Evolutionary conservation across 2,888 invertebrate genomes (phyloP).

Genomic region (Oxytorus armatus): DNA sequence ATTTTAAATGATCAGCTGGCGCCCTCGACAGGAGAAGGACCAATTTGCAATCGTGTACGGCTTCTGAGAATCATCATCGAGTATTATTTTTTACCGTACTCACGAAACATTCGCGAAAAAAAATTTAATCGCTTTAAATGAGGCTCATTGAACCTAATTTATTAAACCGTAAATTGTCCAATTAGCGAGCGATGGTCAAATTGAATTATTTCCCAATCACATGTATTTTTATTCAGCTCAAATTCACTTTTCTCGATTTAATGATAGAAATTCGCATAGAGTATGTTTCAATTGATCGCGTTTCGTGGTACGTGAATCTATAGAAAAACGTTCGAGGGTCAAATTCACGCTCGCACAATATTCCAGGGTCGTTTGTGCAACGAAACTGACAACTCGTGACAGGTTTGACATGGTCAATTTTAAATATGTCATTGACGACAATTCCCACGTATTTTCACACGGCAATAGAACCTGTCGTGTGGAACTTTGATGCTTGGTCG

Average conservation of each 20-base stretch:
- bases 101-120: not conserved
- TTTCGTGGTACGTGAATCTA: not conserved
- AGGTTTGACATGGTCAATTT: slow-evolving; percentile 16
- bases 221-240: not conserved
- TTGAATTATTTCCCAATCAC: not conserved
- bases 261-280: not conserved
- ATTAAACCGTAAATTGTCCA: not conserved
- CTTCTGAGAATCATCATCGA: not conserved
- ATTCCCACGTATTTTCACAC: not conserved
- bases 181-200: not conserved
- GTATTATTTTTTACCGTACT: not conserved
- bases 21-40: slow-evolving; percentile 18
- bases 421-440: slow-evolving; percentile 22
- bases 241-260: not conserved
- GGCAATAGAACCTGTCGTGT: not conserved
- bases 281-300: slow-evolving; percentile 4
- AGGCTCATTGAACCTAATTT: not conserved
- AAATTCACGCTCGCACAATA: not conserved
- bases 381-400: slow-evolving; percentile 10
- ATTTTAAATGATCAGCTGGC: slow-evolving; percentile 58
- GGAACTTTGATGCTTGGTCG: slow-evolving; percentile 21
- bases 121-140: not conserved
- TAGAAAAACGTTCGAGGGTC: slow-evolving; percentile 5
- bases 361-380: not conserved
- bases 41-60: slow-evolving; percentile 8